phyloP scores from a whole-genome alignment of 2,113 vertebrate species.

The Lynx canadensis region DNA sequence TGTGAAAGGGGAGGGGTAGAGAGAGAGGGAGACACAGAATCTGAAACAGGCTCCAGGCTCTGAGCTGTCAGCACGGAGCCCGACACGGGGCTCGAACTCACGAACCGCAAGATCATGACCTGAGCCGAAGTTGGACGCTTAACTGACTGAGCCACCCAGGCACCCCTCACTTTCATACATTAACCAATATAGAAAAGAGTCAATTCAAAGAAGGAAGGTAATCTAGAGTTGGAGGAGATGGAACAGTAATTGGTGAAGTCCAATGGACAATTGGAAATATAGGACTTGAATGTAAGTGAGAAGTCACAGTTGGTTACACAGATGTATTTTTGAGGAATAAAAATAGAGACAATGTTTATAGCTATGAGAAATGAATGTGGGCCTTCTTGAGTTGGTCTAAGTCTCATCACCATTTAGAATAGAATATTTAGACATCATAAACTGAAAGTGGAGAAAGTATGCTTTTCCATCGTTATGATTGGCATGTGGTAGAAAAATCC shows the following conservation, averaged over 20 bases:
- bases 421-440: neutral
- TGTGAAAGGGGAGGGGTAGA: too few species aligned
- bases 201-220: neutral
- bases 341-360: neutral
- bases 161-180: neutral
- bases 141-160: too few species aligned
- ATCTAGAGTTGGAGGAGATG: neutral
- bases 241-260: neutral
- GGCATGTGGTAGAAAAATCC: neutral
- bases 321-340: neutral
- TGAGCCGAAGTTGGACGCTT: too few species aligned
- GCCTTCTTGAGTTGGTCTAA: neutral
- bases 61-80: too few species aligned
- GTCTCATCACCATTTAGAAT: neutral
- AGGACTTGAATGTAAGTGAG: neutral
- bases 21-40: too few species aligned
- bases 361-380: neutral
- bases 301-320: neutral
- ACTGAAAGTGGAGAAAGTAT: neutral
- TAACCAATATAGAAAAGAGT: neutral
- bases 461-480: neutral
- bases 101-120: too few species aligned
- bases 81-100: too few species aligned
- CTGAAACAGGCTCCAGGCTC: too few species aligned
- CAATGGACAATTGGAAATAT: neutral